Evolutionary conservation across 2,888 invertebrate species (phyloP), one percentile per base, ranked within the genome.

Genomic region (Nasonia oneida): DNA sequence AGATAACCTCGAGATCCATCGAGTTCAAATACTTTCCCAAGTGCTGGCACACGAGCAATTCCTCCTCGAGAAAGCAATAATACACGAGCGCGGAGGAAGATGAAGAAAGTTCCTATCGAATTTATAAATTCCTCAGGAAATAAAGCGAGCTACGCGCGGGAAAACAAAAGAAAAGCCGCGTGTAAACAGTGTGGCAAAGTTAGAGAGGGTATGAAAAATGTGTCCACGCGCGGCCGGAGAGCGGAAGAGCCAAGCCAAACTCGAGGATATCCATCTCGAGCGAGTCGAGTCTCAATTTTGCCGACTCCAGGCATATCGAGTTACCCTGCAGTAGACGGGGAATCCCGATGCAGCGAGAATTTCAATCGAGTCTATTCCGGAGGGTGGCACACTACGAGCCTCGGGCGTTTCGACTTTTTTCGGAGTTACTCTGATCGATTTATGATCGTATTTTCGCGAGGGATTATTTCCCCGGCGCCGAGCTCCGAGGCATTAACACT

Each of bases 261-360:
- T 61, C 57, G 57, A 18, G 61, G 23, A 23, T 61, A 61, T 18
- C 23, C 14, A 23, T 75, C 61, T 12, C 18, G 18, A 61, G 37
- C 6, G 50, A 42, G 29, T 39, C 4, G 37, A 73, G 74, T 75
- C 67, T 75, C 75, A 82, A 82, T 76, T 82, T 82, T 37, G 37
- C 50, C 33, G 64, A 50, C 64, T 67, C 37, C 33, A 67, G 75
- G 57, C 42, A 75, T 42, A 82, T 82, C 64, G 64, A 82, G 81
- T 82, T 82, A 57, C 57, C 37, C 37, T 14, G 15, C 37, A 18
- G 4, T 1, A 29, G 29, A 29, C 61, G 6, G 39, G 4, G 33
- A 42, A 57, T 53, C 64, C 37, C 64, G 29, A 70, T 61, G 83
- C 70, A 77, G 37, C 39, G 42, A 42, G 83, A 76, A 83, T 83